Conservation (phyloP, 2,888 invertebrate species). For the Lysandra coridon region DNA sequence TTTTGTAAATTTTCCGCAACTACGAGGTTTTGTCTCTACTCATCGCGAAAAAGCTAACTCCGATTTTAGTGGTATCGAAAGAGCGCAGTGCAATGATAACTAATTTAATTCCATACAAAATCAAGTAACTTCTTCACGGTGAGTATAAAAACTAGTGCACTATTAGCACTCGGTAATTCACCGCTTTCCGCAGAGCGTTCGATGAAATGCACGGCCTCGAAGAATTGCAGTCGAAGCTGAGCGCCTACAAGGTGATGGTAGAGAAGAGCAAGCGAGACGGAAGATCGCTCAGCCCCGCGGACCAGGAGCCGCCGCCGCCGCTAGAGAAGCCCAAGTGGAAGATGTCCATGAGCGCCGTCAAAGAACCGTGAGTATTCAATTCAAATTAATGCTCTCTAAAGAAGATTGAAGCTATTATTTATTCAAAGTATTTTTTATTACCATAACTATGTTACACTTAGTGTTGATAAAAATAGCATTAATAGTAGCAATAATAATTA, state of each 20-base stretch:
- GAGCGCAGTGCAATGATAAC: background rate
- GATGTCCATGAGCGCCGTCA: constrained; percentile 84
- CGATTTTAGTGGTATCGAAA: background rate
- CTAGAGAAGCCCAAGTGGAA: constrained; percentile 83
- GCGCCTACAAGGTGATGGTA: constrained; percentile 88
- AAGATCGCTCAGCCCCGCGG: constrained; percentile 66
- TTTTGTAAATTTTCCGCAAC: background rate
- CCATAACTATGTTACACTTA: no score
- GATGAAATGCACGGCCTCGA: constrained; percentile 87
- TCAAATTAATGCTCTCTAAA: background rate
- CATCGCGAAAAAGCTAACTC: background rate
- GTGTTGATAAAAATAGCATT: no score
- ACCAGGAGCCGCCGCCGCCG: constrained; percentile 75
- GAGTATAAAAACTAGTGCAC: background rate
- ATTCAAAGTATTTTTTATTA: no score
- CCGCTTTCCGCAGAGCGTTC: constrained; percentile 68
- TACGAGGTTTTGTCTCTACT: background rate
- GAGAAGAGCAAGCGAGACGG: constrained; percentile 82
- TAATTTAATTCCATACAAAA: background rate
- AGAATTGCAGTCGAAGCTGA: constrained; percentile 87
- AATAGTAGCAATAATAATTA: no score
- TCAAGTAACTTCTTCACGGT: background rate
- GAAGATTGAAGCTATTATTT: no score
- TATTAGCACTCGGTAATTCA: background rate
- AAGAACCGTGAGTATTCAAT: constrained; percentile 65